Percentiles rank a stretch among this genome's conserved stretches.
Conservation (phyloP, 2,797 vertebrate genomes). For the Xenops minutus region DNA sequence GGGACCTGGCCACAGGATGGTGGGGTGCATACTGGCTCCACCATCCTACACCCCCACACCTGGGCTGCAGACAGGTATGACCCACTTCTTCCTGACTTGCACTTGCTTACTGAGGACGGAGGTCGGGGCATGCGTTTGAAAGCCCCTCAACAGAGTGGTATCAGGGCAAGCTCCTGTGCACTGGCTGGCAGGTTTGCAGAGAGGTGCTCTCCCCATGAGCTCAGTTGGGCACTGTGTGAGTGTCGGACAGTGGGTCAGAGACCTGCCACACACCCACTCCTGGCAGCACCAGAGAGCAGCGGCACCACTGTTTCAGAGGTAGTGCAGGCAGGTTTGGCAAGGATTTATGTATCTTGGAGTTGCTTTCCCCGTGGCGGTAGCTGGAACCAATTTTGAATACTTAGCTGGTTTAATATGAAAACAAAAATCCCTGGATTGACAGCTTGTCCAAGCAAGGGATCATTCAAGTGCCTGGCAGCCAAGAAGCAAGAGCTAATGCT, state of each 20-base stretch:
- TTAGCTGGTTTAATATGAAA: slow-evolving; percentile 44
- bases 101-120: accelerated
- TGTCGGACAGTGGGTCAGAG: accelerated
- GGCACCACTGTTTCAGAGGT: background rate
- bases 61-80: background rate
- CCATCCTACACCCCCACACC: background rate
- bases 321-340: background rate
- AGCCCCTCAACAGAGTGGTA: background rate
- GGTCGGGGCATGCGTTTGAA: accelerated
- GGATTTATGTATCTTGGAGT: slow-evolving; percentile 22
- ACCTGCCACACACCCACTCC: background rate
- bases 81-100: background rate
- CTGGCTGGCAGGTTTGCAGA: background rate
- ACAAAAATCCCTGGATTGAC: slow-evolving; percentile 30
- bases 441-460: background rate
- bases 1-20: background rate
- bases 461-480: background rate
- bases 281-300: background rate
- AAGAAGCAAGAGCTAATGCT: background rate
- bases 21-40: background rate
- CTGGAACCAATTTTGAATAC: slow-evolving; percentile 31
- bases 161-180: accelerated
- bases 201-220: accelerated
- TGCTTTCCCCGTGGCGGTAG: background rate
- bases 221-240: accelerated